Percentiles rank a stretch among this genome's conserved stretches.
Evolutionary conservation across 2,113 vertebrate genomes (phyloP).

Genomic region (Plotosus lineatus): DNA sequence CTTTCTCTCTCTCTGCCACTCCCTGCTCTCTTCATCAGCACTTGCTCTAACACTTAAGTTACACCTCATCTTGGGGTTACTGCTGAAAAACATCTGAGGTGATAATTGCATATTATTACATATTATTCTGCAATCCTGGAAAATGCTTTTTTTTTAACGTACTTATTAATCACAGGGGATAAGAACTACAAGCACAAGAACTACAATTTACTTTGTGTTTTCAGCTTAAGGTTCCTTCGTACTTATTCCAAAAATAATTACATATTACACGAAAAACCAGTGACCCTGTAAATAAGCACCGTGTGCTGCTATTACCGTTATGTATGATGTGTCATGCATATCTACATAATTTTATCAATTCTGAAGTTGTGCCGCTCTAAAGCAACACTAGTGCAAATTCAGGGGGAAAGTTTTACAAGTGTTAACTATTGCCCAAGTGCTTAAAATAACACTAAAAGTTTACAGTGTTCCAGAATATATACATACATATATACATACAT

Average conservation of each 20-base stretch:
- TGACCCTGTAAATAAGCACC: no score
- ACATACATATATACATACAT: no score
- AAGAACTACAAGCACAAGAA: conserved; percentile 33
- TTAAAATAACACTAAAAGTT: no score
- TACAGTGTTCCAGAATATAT: no score
- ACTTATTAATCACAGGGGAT: conserved; percentile 80
- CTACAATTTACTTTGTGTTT: conserved; percentile 18
- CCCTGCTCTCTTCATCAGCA: conserved; percentile 52
- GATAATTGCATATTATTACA: conserved; percentile 93
- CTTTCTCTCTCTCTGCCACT: conserved; percentile 38
- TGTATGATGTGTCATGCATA: no score
- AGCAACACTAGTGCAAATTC: no score
- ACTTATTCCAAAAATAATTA: not conserved
- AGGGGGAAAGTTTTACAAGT: no score
- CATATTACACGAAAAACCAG: not conserved
- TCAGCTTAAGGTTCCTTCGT: conserved; percentile 23
- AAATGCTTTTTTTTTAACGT: conserved; percentile 79
- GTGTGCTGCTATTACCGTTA: no score
- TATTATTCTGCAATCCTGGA: conserved; percentile 85
- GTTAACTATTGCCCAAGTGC: no score
- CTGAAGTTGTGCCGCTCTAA: no score
- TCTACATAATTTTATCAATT: no score
- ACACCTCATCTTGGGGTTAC: conserved; percentile 63
- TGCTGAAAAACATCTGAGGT: conserved; percentile 85
- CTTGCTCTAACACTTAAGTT: conserved; percentile 60